phyloP scores from a whole-genome alignment of 2,888 invertebrate species.

The Brassicogethes aeneus region DNA sequence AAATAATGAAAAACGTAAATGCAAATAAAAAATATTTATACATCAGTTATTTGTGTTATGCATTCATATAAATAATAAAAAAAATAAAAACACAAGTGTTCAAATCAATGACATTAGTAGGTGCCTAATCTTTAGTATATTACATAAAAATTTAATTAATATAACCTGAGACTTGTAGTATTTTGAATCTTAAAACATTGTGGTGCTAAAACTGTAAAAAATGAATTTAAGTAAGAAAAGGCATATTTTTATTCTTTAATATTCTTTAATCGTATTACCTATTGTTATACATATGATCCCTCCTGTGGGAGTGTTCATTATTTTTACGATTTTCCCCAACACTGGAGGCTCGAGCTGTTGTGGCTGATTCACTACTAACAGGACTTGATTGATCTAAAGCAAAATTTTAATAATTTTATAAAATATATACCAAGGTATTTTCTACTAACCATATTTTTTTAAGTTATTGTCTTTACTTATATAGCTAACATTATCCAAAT shows the following conservation, averaged over 20 bases:
- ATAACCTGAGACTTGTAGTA: no score
- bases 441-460: conserved; percentile 44
- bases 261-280: no score
- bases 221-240: neutral
- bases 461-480: conserved; percentile 70
- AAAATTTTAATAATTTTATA: neutral
- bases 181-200: neutral
- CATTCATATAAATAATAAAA: no score
- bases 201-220: conserved; percentile 3
- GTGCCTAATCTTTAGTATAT: no score
- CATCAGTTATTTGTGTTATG: no score
- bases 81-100: no score
- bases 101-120: no score
- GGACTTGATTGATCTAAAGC: conserved; percentile 65
- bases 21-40: neutral
- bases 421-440: neutral
- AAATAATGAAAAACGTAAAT: no score
- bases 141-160: no score
- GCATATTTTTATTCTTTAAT: no score
- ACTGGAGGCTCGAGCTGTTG: conserved; percentile 72
- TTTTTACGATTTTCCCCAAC: conserved; percentile 36
- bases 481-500: conserved; percentile 81
- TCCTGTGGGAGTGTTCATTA: conserved; percentile 25
- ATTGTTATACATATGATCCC: conserved; percentile 27
- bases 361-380: conserved; percentile 73